Evolutionary conservation across 2,888 invertebrate species (phyloP).

Genomic region (Conus canariensis): DNA sequence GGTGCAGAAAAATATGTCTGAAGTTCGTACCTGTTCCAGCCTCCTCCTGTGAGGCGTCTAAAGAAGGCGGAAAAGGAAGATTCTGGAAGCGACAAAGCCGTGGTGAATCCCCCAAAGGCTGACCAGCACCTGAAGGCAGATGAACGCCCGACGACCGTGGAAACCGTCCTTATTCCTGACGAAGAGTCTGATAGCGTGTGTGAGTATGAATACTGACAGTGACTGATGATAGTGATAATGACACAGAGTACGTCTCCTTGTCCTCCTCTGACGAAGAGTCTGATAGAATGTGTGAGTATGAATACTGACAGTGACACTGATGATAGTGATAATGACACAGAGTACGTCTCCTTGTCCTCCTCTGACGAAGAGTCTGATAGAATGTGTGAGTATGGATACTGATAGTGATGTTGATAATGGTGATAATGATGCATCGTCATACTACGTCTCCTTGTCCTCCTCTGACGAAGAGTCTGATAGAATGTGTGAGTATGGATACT

Average conservation of each 20-base stretch:
- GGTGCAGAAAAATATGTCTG: too few species aligned
- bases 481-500: background rate
- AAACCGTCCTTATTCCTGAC: background rate
- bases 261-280: background rate
- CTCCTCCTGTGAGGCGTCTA: background rate
- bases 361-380: background rate
- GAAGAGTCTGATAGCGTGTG: background rate
- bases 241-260: background rate
- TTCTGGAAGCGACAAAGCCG: background rate
- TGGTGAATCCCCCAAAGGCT: background rate
- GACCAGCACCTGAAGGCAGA: background rate
- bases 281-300: background rate
- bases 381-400: background rate
- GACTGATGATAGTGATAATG: conserved; percentile 7
- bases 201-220: background rate
- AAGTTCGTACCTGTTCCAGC: background rate
- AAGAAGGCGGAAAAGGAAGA: background rate
- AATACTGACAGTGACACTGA: background rate
- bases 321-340: background rate
- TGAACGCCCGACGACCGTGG: background rate
- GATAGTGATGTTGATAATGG: background rate
- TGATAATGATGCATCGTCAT: background rate
- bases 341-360: too few species aligned
- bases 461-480: background rate
- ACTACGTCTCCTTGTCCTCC: too few species aligned